Base-by-base conservation (phyloP, 1,140 invertebrate genomes). In the Acromyrmex heyeri region DNA sequence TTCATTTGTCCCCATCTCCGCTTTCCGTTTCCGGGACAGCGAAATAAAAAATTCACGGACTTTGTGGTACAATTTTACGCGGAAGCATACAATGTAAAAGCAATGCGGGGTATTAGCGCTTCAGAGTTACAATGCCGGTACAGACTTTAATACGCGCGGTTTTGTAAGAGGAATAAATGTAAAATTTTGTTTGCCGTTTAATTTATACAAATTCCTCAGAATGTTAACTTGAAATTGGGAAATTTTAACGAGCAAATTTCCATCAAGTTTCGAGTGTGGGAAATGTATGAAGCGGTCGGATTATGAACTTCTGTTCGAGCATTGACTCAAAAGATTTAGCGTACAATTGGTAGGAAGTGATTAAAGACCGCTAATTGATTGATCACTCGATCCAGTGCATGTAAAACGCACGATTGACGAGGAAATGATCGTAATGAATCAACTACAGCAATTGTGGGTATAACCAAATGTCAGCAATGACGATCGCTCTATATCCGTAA, bases 401-500 rank as follows among this genome's bases (percentile, higher is more conserved):
- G 65, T 21, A 7, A 82, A 64, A 53, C 10, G 59, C 73, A 44
- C 21, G n/a, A 48, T 16, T 34, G 14, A 38, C 34, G 10, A 0
- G 50, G 44, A 38, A 57, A 55, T 50, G 75, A 79, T 86, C 30
- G 48, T 12, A 72, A 86, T 70, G 64, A 76, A 72, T 50, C 44
- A 53, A 48, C 64, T 44, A 55, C 44, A n/a, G 18, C 44, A 44
- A 59, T 50, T 61, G 55, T 30, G 44, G 38, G 59, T 30, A 57
- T 38, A 53, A 53, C 34, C 34, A 76, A 75, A 75, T 21, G 70
- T 73, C 59, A 69, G 16, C 50, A 57, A 85, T 59, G 67, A 62
- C 67, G 61, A 77, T 65, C 10, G 24, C 24, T 76, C 78, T 90
- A 88, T 90, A 88, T 64, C 55, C 65, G 88, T 65, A 81, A 34